Percentiles rank a stretch among this genome's conserved stretches.
Evolutionary conservation across 2,888 invertebrate genomes (phyloP).

Genomic region (Diploptera punctata): DNA sequence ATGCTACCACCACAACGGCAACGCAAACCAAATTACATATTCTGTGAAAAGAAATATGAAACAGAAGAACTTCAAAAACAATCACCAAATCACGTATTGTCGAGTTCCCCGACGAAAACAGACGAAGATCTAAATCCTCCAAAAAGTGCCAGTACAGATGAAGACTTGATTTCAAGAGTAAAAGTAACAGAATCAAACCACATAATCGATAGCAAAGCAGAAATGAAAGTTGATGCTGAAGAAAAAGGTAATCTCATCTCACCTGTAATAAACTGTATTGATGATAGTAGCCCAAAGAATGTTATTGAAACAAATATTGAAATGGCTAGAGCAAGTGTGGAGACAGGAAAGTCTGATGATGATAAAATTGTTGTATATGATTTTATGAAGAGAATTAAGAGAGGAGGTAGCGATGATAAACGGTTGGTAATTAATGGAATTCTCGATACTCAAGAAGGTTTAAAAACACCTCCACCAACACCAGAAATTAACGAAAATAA

Average conservation of each 20-base stretch:
- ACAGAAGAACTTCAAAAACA: background rate
- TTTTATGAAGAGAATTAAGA: background rate
- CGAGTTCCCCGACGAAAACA: no score
- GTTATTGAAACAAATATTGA: no score
- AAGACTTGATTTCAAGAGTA: background rate
- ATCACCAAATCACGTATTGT: no score
- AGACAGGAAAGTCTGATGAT: no score
- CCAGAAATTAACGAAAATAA: conserved; percentile 50
- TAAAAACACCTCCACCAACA: conserved; percentile 51
- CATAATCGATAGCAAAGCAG: background rate
- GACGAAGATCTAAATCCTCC: background rate
- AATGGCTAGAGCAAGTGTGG: no score
- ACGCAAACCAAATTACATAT: background rate
- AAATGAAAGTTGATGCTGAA: background rate
- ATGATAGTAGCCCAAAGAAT: no score
- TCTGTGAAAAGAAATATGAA: background rate
- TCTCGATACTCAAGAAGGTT: background rate
- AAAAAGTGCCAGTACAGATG: background rate
- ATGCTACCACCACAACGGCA: conserved; percentile 1
- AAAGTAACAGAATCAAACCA: background rate
- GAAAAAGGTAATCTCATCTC: no score
- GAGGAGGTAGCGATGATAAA: background rate
- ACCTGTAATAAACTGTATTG: no score
- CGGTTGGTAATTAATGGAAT: background rate
- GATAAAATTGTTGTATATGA: background rate